A percentile compares a stretch with the other conserved stretches of the same genome.
These are phyloP conservation scores for Julus scanicus DNA, from an alignment of 2,888 invertebrate genomes.

Conservation along the genomic window DNA sequence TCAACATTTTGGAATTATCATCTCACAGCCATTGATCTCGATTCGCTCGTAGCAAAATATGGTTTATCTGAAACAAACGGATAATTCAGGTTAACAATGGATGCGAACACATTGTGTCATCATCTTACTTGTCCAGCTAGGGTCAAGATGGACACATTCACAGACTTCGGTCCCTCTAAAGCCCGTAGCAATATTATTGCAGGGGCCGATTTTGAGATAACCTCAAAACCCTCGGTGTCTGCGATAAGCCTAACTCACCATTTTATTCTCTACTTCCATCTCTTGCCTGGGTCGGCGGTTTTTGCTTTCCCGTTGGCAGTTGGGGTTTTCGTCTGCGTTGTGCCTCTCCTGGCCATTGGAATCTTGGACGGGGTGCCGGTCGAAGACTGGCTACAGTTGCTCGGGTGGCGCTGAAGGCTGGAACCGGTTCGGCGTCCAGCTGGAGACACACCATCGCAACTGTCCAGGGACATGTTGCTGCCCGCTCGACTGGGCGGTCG, in stretches of 20 bases:
- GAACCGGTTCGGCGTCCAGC: conserved; percentile 55
- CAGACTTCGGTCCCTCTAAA: too few relatives aligned
- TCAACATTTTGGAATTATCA: conserved; percentile 34
- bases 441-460: conserved; percentile 71
- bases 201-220: too few relatives aligned
- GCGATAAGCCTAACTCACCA: background rate
- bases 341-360: conserved; percentile 48
- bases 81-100: too few relatives aligned
- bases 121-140: too few relatives aligned
- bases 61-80: background rate
- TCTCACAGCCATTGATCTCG: conserved; percentile 35
- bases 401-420: conserved; percentile 51
- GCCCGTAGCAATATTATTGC: too few relatives aligned
- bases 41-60: conserved; percentile 35
- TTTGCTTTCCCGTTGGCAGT: conserved; percentile 53
- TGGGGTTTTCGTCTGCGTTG: conserved; percentile 6
- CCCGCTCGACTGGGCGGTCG: conserved; percentile 94
- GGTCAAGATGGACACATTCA: too few relatives aligned
- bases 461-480: conserved; percentile 87
- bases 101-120: too few relatives aligned
- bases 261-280: conserved; percentile 24
- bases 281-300: background rate
- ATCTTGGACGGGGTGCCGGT: conserved; percentile 51
- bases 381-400: conserved; percentile 54
- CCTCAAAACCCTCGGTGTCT: too few relatives aligned